phyloP scores from a whole-genome alignment of 2,888 invertebrate genomes.

The Harpalus rufipes region DNA sequence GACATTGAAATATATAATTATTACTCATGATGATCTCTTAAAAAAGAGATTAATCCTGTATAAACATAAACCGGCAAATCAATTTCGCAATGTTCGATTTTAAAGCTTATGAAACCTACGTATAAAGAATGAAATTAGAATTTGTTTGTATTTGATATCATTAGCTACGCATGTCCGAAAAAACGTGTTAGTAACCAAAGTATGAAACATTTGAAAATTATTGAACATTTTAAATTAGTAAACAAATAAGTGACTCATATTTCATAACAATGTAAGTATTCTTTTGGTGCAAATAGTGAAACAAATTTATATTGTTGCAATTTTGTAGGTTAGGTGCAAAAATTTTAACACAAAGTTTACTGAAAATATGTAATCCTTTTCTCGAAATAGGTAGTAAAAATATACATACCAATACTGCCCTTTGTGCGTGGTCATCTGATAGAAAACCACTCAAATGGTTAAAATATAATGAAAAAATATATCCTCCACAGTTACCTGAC shows the following conservation, averaged over 20 bases:
- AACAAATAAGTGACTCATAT: conserved; percentile 16
- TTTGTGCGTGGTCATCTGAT: conserved; percentile 73
- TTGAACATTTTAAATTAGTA: not conserved
- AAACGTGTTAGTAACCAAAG: conserved; percentile 19
- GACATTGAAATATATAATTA: conserved; percentile 43
- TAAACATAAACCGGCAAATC: conserved; percentile 22
- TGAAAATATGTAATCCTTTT: conserved; percentile 36
- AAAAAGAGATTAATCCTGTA: conserved; percentile 1
- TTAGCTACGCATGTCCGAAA: conserved; percentile 12
- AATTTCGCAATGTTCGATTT: not conserved
- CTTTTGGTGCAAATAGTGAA: not conserved
- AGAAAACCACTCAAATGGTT: conserved; percentile 81
- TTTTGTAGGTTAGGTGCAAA: conserved; percentile 30
- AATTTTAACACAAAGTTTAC: conserved; percentile 30
- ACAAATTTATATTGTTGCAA: not conserved
- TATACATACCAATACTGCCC: conserved; percentile 58
- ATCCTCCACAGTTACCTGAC: conserved; percentile 86
- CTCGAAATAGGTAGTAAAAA: conserved; percentile 41
- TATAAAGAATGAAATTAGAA: not conserved
- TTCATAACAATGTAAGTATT: conserved; percentile 35
- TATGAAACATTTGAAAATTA: conserved; percentile 20
- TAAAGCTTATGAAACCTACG: not conserved
- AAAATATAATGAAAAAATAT: conserved; percentile 86
- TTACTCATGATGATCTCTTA: conserved; percentile 21
- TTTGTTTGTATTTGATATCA: not conserved